These are phyloP conservation scores for Harpagifer antarcticus DNA, from an alignment of 2,797 vertebrate genomes.

Conservation along the genomic window DNA sequence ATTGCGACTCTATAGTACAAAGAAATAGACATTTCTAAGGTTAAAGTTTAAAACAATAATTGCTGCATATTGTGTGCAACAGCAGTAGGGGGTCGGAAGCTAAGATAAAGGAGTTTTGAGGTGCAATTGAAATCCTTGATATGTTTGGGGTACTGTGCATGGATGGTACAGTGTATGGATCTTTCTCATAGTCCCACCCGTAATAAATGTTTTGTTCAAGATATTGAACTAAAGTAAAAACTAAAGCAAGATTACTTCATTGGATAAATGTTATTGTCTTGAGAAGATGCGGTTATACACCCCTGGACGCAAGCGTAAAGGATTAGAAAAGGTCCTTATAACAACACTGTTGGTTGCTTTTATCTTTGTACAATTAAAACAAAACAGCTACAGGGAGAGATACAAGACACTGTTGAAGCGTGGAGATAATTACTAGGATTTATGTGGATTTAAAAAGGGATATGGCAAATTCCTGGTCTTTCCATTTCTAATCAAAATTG, in stretches of 20 bases:
- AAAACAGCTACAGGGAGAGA: background rate
- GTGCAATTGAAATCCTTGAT: slow-evolving; percentile 1
- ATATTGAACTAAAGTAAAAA: background rate
- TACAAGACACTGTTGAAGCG: background rate
- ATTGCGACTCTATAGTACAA: background rate
- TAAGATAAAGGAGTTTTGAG: slow-evolving; percentile 5
- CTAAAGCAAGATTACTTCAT: background rate
- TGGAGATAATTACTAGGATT: slow-evolving; percentile 26
- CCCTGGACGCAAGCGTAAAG: background rate
- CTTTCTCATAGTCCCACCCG: background rate
- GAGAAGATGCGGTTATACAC: background rate
- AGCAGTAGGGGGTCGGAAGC: background rate
- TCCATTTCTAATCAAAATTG: slow-evolving; percentile 17
- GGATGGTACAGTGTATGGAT: background rate
- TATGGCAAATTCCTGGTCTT: slow-evolving; percentile 12
- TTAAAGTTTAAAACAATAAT: background rate
- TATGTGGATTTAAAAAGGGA: slow-evolving; percentile 20
- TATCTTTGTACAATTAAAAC: background rate
- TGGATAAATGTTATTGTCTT: background rate
- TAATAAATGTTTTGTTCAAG: background rate
- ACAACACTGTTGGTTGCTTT: slow-evolving; percentile 4
- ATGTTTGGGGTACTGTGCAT: background rate
- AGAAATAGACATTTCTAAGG: background rate
- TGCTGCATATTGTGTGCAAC: background rate
- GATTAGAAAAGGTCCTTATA: background rate